Evolutionary conservation across 2,113 vertebrate genomes (phyloP), one percentile per base, ranked within the genome.

Genomic region (Plecturocebus donacophilus): DNA sequence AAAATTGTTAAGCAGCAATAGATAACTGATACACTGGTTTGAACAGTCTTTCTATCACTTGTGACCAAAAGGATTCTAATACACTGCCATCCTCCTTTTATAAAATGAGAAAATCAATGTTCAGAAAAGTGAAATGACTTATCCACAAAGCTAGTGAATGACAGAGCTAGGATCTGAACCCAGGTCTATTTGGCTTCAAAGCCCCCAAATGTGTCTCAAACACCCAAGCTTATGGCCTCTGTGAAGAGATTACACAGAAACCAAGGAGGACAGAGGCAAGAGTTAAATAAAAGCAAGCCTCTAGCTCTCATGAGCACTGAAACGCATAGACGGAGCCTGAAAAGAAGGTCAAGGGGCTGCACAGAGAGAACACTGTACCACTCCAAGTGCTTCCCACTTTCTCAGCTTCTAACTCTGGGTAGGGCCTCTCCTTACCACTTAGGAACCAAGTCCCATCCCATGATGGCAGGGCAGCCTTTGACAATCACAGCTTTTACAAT

Each of bases 41-140:
- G 66, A 81, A 81, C 14, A 56, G 32, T 21, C 8, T 71, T 75
- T 80, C 73, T 54, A 75, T 32, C 42, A 77, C 21, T 66, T 38
- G 54, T 25, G 17, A 92, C n/a, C 61, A 66, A 81, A 95, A 92
- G 61, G 21, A 92, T n/a, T 17, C 17, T 91, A n/a, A 68, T 76
- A 82, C 81, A 68, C 38, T 83, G 75, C 40, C 68, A 89, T 38
- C 4, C 9, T 84, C 79, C 52, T 73, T 64, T 90, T 54, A 86
- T 40, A 86, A 30, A 54, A 82, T 54, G 8, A 73, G 45, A 30
- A 81, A 87, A n/a, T 96, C 32, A 40, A 77, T 16, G 52, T 27
- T 91, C 38, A 84, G 82, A 77, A 97, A 87, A 4, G n/a, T 54
- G 5, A 56, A 91, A 93, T 56, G 68, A 94, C 30, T 76, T 87